Evolutionary conservation across 2,797 vertebrate genomes (phyloP).

Genomic region (Channa striata): DNA sequence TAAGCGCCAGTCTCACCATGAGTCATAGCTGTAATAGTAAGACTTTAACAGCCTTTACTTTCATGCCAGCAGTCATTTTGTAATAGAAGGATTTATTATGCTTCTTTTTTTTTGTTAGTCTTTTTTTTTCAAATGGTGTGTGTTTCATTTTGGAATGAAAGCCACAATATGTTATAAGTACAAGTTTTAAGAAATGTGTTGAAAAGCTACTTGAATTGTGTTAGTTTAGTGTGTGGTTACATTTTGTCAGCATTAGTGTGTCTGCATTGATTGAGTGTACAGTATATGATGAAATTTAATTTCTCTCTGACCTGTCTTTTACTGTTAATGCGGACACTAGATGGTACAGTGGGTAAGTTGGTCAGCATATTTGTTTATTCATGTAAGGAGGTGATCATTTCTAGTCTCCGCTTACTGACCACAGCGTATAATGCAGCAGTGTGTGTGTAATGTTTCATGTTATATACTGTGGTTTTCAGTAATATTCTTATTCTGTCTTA

Average conservation of each 20-base stretch:
- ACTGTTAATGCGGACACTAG: conserved; percentile 64
- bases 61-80: conserved; percentile 62
- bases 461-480: background rate
- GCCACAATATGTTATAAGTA: conserved; percentile 40
- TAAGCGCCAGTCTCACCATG: conserved; percentile 42
- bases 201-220: conserved; percentile 53
- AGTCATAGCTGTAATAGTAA: conserved; percentile 66
- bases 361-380: background rate
- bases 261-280: conserved; percentile 1
- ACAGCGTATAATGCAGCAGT: background rate
- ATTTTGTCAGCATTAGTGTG: conserved; percentile 20
- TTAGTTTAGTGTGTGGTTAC: conserved; percentile 33
- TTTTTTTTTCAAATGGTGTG: conserved; percentile 18
- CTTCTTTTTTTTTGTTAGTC: too few species aligned
- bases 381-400: background rate
- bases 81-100: conserved; percentile 51
- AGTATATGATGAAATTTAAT: conserved; percentile 6
- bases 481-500: too few species aligned
- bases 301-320: conserved; percentile 37
- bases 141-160: conserved; percentile 48
- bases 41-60: conserved; percentile 50
- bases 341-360: conserved; percentile 81
- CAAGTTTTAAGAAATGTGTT: conserved; percentile 45
- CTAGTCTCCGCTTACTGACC: background rate
- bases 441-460: background rate